phyloP scores from a whole-genome alignment of 37 sponge, comb jelly and placozoan genomes.

The Dysidea cf. avara region DNA sequence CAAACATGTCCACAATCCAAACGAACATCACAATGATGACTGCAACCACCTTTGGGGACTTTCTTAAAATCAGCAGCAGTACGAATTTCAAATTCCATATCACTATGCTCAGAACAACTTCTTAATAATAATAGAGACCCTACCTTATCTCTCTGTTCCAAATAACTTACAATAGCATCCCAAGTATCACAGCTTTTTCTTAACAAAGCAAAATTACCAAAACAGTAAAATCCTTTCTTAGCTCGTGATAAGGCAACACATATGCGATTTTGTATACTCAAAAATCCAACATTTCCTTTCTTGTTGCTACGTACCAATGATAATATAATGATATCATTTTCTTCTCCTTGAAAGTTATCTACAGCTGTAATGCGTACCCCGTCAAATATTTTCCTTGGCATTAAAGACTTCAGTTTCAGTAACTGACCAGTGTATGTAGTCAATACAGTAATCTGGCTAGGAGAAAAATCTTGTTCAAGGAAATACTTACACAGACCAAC shows the following conservation, averaged over 20 bases:
- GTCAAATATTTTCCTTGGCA: constrained; percentile 52
- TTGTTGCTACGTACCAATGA: constrained; percentile 77
- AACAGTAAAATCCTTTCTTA: too few relatives aligned
- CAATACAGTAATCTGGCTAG: too few relatives aligned
- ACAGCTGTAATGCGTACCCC: constrained; percentile 71
- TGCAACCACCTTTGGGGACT: constrained; percentile 58
- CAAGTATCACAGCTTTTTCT: constrained; percentile 30
- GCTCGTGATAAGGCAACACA: too few relatives aligned
- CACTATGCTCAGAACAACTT: constrained; percentile 26
- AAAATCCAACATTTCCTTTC: constrained; percentile 70
- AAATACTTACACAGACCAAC: too few relatives aligned
- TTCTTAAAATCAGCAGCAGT: constrained; percentile 26
- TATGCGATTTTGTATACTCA: too few relatives aligned
- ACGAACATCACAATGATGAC: constrained; percentile 28
- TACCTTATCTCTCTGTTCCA: constrained; percentile 12
- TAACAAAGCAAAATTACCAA: constrained; percentile 42
- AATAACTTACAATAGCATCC: constrained; percentile 6
- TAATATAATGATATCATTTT: too few relatives aligned
- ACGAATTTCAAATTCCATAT: not conserved
- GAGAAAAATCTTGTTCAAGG: constrained; percentile 61
- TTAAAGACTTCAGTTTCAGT: constrained; percentile 35
- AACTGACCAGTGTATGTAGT: constrained; percentile 86
- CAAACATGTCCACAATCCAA: too few relatives aligned
- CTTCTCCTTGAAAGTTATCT: too few relatives aligned
- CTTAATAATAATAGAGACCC: constrained; percentile 59